Evolutionary conservation across 2,888 invertebrate genomes (phyloP).

Genomic region (Aleiodes leptofemur): DNA sequence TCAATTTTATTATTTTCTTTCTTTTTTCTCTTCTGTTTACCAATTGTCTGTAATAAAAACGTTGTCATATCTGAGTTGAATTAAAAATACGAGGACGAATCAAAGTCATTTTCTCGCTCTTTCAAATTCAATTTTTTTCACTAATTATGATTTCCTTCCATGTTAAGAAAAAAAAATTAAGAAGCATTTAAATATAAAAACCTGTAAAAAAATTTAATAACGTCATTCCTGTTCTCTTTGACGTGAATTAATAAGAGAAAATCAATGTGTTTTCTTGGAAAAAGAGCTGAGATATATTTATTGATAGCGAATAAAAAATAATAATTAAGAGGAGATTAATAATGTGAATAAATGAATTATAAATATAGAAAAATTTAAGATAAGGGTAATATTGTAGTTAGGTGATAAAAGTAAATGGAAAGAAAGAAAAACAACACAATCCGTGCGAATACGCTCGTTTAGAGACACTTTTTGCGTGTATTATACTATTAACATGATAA

Average conservation of each 20-base stretch:
- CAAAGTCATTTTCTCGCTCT: conserved; percentile 60
- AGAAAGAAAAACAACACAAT: conserved; percentile 36
- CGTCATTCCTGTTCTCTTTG: conserved; percentile 61
- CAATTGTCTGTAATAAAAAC: conserved; percentile 59
- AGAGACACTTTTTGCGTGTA: conserved; percentile 69
- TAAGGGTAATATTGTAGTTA: conserved; percentile 38
- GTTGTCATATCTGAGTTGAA: neutral
- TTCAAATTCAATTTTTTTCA: conserved; percentile 30
- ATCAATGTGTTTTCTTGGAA: conserved; percentile 49
- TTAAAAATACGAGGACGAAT: conserved; percentile 59
- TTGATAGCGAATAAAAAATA: conserved; percentile 37
- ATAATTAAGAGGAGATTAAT: conserved; percentile 36
- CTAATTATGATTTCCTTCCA: conserved; percentile 11
- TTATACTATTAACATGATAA: conserved; percentile 63
- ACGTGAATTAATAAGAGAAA: conserved; percentile 49
- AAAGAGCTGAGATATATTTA: conserved; percentile 72
- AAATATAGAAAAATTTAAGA: conserved; percentile 26
- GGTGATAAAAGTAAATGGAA: conserved; percentile 1
- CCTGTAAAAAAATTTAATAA: conserved; percentile 52
- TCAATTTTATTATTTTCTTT: conserved; percentile 31
- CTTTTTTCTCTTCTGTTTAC: conserved; percentile 59
- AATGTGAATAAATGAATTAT: conserved; percentile 44
- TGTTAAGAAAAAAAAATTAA: conserved; percentile 38
- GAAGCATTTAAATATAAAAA: conserved; percentile 51
- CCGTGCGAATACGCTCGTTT: conserved; percentile 49